Percentiles rank a stretch among this genome's conserved stretches.
Evolutionary conservation across 2,797 vertebrate species (phyloP).

Genomic region (Sebastes hubbsi): DNA sequence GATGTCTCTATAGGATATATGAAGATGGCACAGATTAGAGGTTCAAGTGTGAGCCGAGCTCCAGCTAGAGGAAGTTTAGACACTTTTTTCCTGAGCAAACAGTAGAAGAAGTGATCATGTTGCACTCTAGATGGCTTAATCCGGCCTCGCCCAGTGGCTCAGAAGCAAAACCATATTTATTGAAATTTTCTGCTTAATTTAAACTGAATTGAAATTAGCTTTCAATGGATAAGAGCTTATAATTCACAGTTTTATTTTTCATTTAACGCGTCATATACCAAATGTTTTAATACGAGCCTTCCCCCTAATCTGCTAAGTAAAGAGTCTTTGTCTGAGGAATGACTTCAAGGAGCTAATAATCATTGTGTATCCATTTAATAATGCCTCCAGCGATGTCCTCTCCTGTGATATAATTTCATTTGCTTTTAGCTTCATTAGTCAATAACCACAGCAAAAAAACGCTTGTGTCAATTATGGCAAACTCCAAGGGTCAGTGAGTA

Average conservation of each 20-base stretch:
- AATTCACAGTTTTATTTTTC: constrained; percentile 79
- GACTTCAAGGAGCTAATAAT: constrained; percentile 65
- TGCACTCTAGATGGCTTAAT: constrained; percentile 45
- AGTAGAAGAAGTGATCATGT: constrained; percentile 32
- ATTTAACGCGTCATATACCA: constrained; percentile 86
- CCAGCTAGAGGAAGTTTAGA: constrained; percentile 22
- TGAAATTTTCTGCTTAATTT: constrained; percentile 83
- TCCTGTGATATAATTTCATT: constrained; percentile 64
- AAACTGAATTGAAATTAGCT: constrained; percentile 80
- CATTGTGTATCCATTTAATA: constrained; percentile 66
- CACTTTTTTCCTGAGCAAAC: constrained; percentile 50
- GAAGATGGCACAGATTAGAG: constrained; percentile 42
- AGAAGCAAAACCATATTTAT: constrained; percentile 80
- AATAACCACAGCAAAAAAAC: constrained; percentile 55
- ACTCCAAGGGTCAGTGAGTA: constrained; percentile 66
- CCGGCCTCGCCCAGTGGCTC: constrained; percentile 65
- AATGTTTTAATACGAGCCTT: constrained; percentile 75
- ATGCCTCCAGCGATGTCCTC: constrained; percentile 56
- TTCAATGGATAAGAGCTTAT: constrained; percentile 65
- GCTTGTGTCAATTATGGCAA: constrained; percentile 64
- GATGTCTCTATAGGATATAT: constrained; percentile 15
- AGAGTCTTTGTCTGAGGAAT: constrained; percentile 76
- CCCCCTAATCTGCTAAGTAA: constrained; percentile 68
- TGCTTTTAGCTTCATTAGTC: constrained; percentile 77
- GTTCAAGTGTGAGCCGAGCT: constrained; percentile 20